phyloP scores from a whole-genome alignment of 2,797 vertebrate species.

The Hypotaenidia philippensis region DNA sequence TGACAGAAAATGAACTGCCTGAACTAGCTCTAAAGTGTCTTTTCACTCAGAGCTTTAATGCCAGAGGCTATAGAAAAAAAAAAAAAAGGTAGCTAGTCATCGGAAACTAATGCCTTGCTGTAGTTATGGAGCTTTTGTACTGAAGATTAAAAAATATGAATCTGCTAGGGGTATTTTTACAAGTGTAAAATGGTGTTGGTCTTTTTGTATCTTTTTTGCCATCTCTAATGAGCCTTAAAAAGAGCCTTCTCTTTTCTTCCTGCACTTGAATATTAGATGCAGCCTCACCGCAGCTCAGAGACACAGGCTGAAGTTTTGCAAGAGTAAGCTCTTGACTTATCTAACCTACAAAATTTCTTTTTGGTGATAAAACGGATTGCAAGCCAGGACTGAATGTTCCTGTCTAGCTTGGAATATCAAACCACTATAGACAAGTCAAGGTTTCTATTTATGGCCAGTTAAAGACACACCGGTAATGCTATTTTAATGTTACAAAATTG shows the following conservation, averaged over 20 bases:
- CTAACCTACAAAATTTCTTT: slow-evolving; percentile 21
- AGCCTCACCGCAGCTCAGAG: neutral
- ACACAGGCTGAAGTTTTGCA: slow-evolving; percentile 25
- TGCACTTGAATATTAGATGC: slow-evolving; percentile 6
- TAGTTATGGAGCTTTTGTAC: slow-evolving; percentile 56
- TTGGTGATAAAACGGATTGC: slow-evolving; percentile 22
- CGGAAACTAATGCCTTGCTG: slow-evolving; percentile 41
- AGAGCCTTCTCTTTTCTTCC: slow-evolving; percentile 16
- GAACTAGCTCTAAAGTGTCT: slow-evolving; percentile 64
- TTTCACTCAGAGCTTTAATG: slow-evolving; percentile 63
- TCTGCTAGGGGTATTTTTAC: slow-evolving; percentile 64
- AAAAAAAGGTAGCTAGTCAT: slow-evolving; percentile 11
- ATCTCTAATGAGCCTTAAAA: slow-evolving; percentile 49
- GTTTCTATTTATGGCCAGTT: slow-evolving; percentile 49
- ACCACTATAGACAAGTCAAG: neutral
- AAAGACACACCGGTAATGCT: slow-evolving; percentile 15
- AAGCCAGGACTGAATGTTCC: neutral
- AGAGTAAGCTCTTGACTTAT: slow-evolving; percentile 49
- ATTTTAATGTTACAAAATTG: slow-evolving; percentile 54
- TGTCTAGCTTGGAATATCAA: slow-evolving; percentile 20
- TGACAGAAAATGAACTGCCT: slow-evolving; percentile 73
- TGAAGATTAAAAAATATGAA: slow-evolving; percentile 67
- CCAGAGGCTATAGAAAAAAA: slow-evolving; percentile 61
- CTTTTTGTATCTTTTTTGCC: slow-evolving; percentile 60
- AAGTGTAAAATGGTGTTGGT: slow-evolving; percentile 52